These are phyloP conservation scores for Fratercula arctica DNA, from an alignment of 2,797 vertebrate species.

Conservation along the genomic window DNA sequence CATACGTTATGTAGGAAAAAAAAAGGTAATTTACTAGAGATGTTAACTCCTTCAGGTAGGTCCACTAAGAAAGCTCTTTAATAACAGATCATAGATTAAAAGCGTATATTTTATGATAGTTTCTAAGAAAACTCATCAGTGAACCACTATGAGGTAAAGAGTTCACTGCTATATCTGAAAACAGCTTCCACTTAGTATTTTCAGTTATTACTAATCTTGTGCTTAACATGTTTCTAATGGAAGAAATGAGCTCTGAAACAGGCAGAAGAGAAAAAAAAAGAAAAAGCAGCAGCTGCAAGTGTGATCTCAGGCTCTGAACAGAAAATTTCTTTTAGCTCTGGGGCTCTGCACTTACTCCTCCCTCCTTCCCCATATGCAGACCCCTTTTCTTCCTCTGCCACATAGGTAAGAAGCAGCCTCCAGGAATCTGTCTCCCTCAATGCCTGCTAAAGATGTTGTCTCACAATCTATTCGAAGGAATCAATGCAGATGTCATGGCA, in stretches of 20 bases:
- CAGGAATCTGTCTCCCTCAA: neutral
- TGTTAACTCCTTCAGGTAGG: neutral
- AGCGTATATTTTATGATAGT: neutral
- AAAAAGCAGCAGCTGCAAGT: neutral
- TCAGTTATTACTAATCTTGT: slow-evolving; percentile 41
- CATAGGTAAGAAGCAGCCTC: neutral
- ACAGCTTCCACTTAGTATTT: slow-evolving; percentile 42
- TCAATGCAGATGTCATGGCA: neutral
- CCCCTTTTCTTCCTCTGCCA: neutral
- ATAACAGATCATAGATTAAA: neutral
- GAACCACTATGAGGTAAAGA: neutral
- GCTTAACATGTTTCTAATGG: slow-evolving; percentile 41
- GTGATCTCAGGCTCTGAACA: slow-evolving; percentile 30
- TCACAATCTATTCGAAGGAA: neutral
- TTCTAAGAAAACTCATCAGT: neutral
- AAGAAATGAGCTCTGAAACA: slow-evolving; percentile 26
- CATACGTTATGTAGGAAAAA: neutral
- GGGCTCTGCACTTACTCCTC: neutral
- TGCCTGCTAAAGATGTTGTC: neutral
- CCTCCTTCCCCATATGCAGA: neutral
- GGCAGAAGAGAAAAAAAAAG: neutral
- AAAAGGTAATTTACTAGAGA: neutral
- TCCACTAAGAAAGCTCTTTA: neutral
- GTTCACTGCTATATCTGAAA: slow-evolving; percentile 3
- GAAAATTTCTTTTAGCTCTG: slow-evolving; percentile 37